Evolutionary conservation across 2,888 invertebrate genomes (phyloP), one percentile per base, ranked within the genome.

Genomic region (Parthenolecanium corni): DNA sequence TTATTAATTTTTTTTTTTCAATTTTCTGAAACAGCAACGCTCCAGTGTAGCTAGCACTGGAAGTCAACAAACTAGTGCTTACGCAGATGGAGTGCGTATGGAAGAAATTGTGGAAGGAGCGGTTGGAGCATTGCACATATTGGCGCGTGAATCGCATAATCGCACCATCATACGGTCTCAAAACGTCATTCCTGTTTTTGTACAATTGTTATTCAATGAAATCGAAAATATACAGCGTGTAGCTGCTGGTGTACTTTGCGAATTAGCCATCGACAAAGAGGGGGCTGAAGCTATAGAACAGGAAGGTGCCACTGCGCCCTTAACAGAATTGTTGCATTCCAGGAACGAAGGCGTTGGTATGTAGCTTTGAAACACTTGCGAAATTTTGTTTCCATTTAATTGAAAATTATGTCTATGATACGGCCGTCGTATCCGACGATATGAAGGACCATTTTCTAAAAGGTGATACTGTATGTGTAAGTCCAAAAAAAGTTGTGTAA

Each of bases 41-140:
- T 84, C 86, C 0, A 88, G 89, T 9, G 85, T 86, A 25, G 85
- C 89, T n/a, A 65, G 69, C 66, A 70, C 67, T 14, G 64, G 65
- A 16, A 62, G 57, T 24, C 66, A 65, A 36, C 65, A 49, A 14
- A 58, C 63, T 14, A 84, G 83, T 9, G 86, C 86, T 1, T 92
- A 91, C 74, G 89, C 91, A 0, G 93, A 96, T 75, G 97, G 97
- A 16, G 96, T 98, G 5, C 84, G 95, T 49, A 96, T 97, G 96
- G 95, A 97, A 72, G 97, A 98, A 76, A 95, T 98, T 67, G 93
- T 98, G 16, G 98, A 98, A 75, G 95, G 95, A 24, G 93, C 95
- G 0, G 94, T 97, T 3, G 97, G 96, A 1, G 97, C 97, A 16
- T 80, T 98, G 66, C 97, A 99, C 74, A 95, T 97, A 72, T 80